Evolutionary conservation across 2,888 invertebrate genomes (phyloP).

Genomic region (Drosophila paracracens): DNA sequence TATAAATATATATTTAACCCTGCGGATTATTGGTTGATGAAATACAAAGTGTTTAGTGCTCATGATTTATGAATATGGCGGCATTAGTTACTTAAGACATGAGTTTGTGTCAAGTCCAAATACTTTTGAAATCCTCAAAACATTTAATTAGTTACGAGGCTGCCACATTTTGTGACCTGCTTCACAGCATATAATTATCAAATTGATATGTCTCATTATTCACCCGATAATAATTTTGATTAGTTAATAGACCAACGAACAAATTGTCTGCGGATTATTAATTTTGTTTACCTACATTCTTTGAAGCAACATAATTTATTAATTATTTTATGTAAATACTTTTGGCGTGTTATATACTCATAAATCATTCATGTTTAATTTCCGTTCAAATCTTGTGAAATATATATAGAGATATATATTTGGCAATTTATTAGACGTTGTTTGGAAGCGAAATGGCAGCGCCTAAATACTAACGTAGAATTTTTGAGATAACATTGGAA

Average conservation of each 20-base stretch:
- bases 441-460: slow-evolving; percentile 9
- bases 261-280: neutral
- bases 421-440: slow-evolving; percentile 40
- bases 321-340: slow-evolving; percentile 25
- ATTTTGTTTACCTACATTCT: slow-evolving; percentile 28
- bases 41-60: slow-evolving; percentile 50
- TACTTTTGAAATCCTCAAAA: slow-evolving; percentile 28
- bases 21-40: slow-evolving; percentile 57
- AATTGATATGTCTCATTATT: neutral
- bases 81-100: slow-evolving; percentile 46
- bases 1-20: slow-evolving; percentile 30
- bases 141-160: slow-evolving; percentile 25
- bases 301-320: slow-evolving; percentile 28
- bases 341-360: slow-evolving; percentile 37
- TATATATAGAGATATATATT: slow-evolving; percentile 6
- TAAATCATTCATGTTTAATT: slow-evolving; percentile 35
- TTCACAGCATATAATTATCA: neutral
- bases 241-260: neutral
- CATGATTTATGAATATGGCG: slow-evolving; percentile 66
- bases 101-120: slow-evolving; percentile 45
- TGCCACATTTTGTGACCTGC: slow-evolving; percentile 1
- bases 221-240: neutral
- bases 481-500: slow-evolving; percentile 49
- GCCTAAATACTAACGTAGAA: slow-evolving; percentile 11
- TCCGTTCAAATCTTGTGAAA: slow-evolving; percentile 36